Conservation (phyloP, 2,888 invertebrate species). For the Anaspis maculata region DNA sequence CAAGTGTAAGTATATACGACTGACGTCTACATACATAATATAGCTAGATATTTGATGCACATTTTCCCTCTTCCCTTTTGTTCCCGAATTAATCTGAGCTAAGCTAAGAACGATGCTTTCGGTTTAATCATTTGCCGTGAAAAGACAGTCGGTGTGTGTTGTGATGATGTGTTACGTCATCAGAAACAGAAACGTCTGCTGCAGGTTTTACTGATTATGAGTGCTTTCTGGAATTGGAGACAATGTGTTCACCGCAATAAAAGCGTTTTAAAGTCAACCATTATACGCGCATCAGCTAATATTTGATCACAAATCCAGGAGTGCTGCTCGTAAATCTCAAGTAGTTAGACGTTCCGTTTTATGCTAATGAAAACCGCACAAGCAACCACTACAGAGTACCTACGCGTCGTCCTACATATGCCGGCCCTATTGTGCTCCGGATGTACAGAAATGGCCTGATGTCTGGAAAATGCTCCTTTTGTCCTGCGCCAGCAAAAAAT, state of each 20-base stretch:
- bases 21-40: too few relatives aligned
- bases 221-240: conserved; percentile 11
- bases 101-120: conserved; percentile 2
- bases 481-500: too few relatives aligned
- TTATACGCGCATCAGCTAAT: conserved; percentile 10
- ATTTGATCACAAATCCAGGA: conserved; percentile 3
- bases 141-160: too few relatives aligned
- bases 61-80: conserved; percentile 9
- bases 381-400: too few relatives aligned
- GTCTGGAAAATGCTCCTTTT: too few relatives aligned
- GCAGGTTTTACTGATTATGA: conserved; percentile 11
- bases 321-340: conserved; percentile 3
- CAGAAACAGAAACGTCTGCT: conserved; percentile 8
- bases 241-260: conserved; percentile 14
- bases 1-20: too few relatives aligned
- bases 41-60: too few relatives aligned
- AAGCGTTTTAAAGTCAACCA: conserved; percentile 8
- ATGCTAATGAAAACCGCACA: conserved; percentile 8
- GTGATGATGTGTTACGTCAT: conserved; percentile 9
- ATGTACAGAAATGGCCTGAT: too few relatives aligned
- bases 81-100: conserved; percentile 8
- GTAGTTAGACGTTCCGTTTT: conserved; percentile 4
- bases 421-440: too few relatives aligned
- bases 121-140: conserved; percentile 11
- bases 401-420: too few relatives aligned